Conservation (phyloP, 2,888 invertebrate genomes). For the Dicycla oo region DNA sequence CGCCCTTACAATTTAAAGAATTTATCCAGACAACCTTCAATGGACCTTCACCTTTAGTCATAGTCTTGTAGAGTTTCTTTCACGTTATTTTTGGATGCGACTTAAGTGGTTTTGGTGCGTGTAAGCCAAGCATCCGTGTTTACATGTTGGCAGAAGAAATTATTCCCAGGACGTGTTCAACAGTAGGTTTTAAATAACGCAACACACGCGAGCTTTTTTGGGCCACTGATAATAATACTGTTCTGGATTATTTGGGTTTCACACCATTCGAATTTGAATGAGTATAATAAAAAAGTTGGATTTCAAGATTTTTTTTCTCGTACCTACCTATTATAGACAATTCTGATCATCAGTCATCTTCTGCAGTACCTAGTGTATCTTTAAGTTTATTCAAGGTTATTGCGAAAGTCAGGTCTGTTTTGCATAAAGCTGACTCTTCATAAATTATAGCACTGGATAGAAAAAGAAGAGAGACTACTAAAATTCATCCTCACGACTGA, state of each 20-base stretch:
- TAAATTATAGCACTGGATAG: background rate
- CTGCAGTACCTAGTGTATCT: no score
- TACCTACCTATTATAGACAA: no score
- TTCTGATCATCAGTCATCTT: no score
- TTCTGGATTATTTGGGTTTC: slow-evolving; percentile 49
- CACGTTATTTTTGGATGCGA: background rate
- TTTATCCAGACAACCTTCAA: slow-evolving; percentile 19
- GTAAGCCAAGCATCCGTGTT: slow-evolving; percentile 75
- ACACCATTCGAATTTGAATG: slow-evolving; percentile 43
- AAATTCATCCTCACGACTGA: background rate
- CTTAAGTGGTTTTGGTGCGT: slow-evolving; percentile 50
- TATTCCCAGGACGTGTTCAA: slow-evolving; percentile 79
- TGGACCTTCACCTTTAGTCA: slow-evolving; percentile 35
- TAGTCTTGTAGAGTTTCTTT: slow-evolving; percentile 6
- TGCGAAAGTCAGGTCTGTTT: background rate
- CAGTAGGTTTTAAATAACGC: slow-evolving; percentile 78
- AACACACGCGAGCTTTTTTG: slow-evolving; percentile 69
- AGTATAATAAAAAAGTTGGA: slow-evolving; percentile 17
- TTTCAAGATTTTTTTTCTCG: no score
- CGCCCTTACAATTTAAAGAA: slow-evolving; percentile 27
- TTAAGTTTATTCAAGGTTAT: background rate
- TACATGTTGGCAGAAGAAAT: slow-evolving; percentile 84
- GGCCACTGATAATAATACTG: slow-evolving; percentile 65
- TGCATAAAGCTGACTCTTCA: background rate
- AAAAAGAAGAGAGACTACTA: background rate